phyloP scores from a whole-genome alignment of 2,888 invertebrate genomes.

The Chrysomela aeneicollis region DNA sequence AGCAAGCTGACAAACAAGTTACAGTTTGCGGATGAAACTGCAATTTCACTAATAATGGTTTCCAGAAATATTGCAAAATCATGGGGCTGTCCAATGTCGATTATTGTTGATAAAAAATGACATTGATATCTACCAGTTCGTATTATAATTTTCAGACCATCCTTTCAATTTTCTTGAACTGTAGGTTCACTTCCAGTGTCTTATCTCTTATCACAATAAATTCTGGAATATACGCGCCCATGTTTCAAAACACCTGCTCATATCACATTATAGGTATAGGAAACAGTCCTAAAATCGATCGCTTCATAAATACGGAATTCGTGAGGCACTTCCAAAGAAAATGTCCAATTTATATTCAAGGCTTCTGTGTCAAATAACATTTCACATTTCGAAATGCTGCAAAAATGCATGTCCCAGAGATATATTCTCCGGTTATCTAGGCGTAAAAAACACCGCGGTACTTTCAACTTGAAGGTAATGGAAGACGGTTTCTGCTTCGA shows the following conservation, averaged over 20 bases:
- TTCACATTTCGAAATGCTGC: constrained; percentile 35
- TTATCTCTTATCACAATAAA: too few relatives aligned
- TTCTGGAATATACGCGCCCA: neutral
- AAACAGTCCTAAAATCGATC: constrained; percentile 60
- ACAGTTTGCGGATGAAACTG: too few relatives aligned
- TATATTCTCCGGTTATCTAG: constrained; percentile 30
- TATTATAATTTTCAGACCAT: too few relatives aligned
- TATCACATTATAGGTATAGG: constrained; percentile 27
- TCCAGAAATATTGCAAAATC: too few relatives aligned
- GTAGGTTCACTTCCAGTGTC: too few relatives aligned
- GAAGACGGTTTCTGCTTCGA: constrained; percentile 3
- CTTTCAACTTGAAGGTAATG: constrained; percentile 17
- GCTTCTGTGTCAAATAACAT: constrained; percentile 33
- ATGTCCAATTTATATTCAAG: constrained; percentile 39
- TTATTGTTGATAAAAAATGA: too few relatives aligned
- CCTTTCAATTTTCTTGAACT: too few relatives aligned
- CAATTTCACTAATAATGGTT: too few relatives aligned
- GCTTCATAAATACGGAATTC: constrained; percentile 39
- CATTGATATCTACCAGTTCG: too few relatives aligned
- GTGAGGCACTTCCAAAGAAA: constrained; percentile 33
- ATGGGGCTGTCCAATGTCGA: too few relatives aligned
- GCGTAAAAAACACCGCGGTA: constrained; percentile 25
- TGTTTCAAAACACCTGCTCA: neutral
- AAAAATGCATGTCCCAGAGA: constrained; percentile 32
- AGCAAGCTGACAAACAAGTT: too few relatives aligned